Evolutionary conservation across 2,888 invertebrate genomes (phyloP).

Genomic region (Drosophila cyrtoloma): DNA sequence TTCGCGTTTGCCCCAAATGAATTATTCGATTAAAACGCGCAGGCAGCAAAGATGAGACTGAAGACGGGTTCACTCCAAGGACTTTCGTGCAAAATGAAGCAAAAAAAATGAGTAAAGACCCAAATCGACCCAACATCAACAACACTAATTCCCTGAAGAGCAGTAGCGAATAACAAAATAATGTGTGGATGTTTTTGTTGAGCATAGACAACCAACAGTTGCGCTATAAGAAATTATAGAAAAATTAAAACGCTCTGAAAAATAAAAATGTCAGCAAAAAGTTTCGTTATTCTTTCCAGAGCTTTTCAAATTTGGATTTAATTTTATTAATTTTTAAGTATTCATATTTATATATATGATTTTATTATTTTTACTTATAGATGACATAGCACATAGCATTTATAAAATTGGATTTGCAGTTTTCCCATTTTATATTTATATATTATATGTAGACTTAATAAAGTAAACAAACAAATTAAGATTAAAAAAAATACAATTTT

Average conservation of each 20-base stretch:
- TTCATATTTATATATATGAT: neutral
- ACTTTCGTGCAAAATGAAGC: constrained; percentile 43
- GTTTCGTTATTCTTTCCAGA: neutral
- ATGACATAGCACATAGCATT: too few species aligned
- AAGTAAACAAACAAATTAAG: neutral
- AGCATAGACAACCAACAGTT: neutral
- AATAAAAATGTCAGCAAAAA: neutral
- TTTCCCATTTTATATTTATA: neutral
- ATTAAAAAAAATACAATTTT: rapidly evolving
- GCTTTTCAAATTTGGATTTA: neutral
- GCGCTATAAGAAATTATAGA: neutral
- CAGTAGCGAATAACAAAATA: constrained; percentile 9
- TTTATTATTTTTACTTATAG: neutral
- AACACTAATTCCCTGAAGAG: constrained; percentile 19
- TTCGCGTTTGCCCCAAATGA: constrained; percentile 57
- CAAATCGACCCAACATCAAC: constrained; percentile 34
- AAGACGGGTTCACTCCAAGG: constrained; percentile 13
- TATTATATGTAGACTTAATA: neutral
- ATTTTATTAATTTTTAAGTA: neutral
- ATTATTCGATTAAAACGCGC: constrained; percentile 74
- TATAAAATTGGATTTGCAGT: neutral
- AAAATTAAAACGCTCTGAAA: neutral
- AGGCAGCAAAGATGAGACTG: constrained; percentile 28
- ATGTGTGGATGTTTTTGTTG: neutral
- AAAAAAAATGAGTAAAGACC: constrained; percentile 37